Evolutionary conservation across 2,113 vertebrate genomes (phyloP).

Genomic region (Embiotoca jacksoni): DNA sequence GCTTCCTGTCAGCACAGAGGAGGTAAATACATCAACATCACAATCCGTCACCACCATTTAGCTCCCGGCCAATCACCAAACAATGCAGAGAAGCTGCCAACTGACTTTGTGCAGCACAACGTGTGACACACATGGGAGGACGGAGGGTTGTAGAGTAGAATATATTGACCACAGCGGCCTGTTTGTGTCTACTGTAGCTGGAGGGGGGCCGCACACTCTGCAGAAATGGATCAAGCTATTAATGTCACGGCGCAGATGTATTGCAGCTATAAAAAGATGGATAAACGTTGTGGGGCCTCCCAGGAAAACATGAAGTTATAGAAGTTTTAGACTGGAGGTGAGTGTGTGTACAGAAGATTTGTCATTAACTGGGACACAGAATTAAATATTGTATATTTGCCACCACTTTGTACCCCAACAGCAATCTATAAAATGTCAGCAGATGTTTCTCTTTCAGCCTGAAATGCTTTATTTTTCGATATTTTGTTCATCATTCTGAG

Average conservation of each 20-base stretch:
- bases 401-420: neutral
- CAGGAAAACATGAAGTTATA: neutral
- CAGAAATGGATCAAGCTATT: constrained; percentile 61
- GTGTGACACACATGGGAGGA: constrained; percentile 57
- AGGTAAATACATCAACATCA: constrained; percentile 81
- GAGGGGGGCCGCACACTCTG: constrained; percentile 13
- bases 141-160: constrained; percentile 45
- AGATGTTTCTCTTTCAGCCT: neutral
- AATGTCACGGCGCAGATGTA: constrained; percentile 43
- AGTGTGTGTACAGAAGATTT: neutral
- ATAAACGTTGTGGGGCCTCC: constrained; percentile 30
- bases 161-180: constrained; percentile 45
- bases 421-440: neutral
- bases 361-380: constrained; percentile 4
- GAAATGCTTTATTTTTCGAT: neutral
- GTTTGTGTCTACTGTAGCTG: constrained; percentile 36
- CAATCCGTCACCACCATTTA: constrained; percentile 75
- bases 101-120: constrained; percentile 52
- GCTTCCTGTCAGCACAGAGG: constrained; percentile 72
- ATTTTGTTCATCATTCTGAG: neutral
- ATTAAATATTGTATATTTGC: constrained; percentile 1
- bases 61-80: constrained; percentile 73
- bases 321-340: constrained; percentile 3
- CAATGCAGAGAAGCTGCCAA: constrained; percentile 61
- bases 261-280: constrained; percentile 49